Evolutionary conservation across 2,113 vertebrate species (phyloP).

Genomic region (Leptodactylus fuscus): DNA sequence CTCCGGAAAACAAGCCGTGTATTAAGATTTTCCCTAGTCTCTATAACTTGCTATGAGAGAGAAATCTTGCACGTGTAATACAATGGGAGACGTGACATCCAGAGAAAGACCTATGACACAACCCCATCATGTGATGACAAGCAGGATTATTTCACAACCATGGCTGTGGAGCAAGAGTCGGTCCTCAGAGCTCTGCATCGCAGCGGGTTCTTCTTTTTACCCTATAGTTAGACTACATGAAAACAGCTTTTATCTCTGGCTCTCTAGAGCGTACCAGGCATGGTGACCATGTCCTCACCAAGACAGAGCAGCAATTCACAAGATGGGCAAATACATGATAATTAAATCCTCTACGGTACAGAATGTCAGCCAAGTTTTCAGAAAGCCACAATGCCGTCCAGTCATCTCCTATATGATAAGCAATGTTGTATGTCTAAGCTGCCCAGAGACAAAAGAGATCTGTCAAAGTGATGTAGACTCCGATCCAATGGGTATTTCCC

Average conservation of each 20-base stretch:
- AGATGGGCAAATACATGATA: not conserved
- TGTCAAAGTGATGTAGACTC: too few species aligned
- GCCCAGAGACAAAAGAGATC: too few species aligned
- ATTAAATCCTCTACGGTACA: not conserved
- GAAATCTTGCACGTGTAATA: too few species aligned
- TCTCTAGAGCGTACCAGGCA: not conserved
- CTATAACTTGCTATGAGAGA: too few species aligned
- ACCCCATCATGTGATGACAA: not conserved
- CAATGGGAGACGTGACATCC: not conserved
- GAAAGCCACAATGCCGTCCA: not conserved
- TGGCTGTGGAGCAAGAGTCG: not conserved
- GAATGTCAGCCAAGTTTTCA: not conserved
- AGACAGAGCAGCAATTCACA: not conserved
- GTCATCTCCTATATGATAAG: not conserved
- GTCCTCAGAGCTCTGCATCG: not conserved
- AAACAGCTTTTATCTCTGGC: not conserved
- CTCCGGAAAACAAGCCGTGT: too few species aligned
- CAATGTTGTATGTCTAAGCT: not conserved
- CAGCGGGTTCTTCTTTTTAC: not conserved
- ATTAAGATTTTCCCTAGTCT: too few species aligned
- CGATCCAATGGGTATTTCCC: too few species aligned
- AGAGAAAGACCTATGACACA: not conserved
- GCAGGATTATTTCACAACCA: not conserved
- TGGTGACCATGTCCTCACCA: not conserved
- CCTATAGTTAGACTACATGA: not conserved